Base-by-base conservation (phyloP, 2,888 invertebrate genomes). In the Drosophila lutescens region DNA sequence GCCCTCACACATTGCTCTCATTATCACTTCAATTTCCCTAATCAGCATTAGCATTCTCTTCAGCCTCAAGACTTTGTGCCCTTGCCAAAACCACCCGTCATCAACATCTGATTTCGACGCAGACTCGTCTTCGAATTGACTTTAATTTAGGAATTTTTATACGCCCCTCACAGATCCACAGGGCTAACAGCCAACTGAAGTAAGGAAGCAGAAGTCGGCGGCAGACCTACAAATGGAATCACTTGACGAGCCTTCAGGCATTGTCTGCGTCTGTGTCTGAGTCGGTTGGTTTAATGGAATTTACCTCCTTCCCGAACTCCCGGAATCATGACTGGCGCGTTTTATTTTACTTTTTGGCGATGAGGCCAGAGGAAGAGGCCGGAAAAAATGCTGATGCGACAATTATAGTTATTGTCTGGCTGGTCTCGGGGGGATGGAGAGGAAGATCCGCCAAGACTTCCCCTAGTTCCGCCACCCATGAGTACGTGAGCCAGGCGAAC, bases 341-440 rank as follows among this genome's bases (percentile, higher is more conserved):
- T 81, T 81, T 81, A 80, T 79, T 79, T 69, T 75, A 78, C 79
- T 78, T 62, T 77, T 74, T 44, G 78, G 76, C 46, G 41, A 41
- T 30, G 44, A 30, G 41, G 40, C 53, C 53, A 41, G 40, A 36
- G 9, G 41, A 8, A 34, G 20, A 36, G 51, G 26, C 23, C 59
- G 59, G 53, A 74, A 85, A 80, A 80, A 85, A 85, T 74, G 84
- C 86, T 84, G 84, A 85, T 84, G 84, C 86, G 84, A 83, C 84
- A 84, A 85, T 84, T 85, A 85, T 84, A 85, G 86, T 84, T 85
- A 84, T 84, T 84, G 86, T 84, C 83, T 84, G 84, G 81, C 79
- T 78, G 81, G 81, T 78, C 69, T 72, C 63, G 46, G 26, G n/a
- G 2, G 12, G 4, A 2, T 0, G 10, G 1, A 10, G 2, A 60